Conservation (phyloP, 2,113 vertebrate genomes). For the Glaucomys volans region DNA sequence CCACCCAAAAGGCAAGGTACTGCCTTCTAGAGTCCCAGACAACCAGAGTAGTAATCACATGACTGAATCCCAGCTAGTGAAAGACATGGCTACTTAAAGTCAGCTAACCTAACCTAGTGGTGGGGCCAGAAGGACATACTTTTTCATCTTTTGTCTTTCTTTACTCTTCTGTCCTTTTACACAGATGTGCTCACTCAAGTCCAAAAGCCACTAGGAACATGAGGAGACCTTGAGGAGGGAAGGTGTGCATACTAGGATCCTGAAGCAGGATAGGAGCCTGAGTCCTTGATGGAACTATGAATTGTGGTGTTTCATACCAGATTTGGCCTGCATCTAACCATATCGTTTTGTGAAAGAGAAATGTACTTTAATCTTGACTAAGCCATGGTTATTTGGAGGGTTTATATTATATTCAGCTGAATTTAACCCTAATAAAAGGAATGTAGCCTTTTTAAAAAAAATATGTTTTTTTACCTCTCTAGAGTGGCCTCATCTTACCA, state of each 20-base stretch:
- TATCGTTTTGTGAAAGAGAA: neutral
- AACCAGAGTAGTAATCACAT: neutral
- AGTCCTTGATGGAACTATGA: neutral
- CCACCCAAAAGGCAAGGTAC: neutral
- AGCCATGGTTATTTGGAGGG: neutral
- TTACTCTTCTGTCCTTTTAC: neutral
- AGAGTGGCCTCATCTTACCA: neutral
- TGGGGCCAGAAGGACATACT: neutral
- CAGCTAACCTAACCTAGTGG: neutral
- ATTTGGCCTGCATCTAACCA: too few species aligned
- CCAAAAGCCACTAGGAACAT: neutral
- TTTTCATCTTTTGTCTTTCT: neutral
- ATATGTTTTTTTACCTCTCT: neutral
- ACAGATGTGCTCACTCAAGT: neutral
- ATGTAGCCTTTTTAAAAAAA: neutral
- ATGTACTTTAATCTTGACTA: neutral
- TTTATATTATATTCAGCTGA: neutral
- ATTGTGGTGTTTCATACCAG: too few species aligned
- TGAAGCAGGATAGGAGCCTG: neutral
- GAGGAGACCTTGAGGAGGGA: neutral
- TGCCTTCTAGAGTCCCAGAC: neutral
- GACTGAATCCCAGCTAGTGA: neutral
- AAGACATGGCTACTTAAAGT: neutral
- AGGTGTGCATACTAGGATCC: neutral
- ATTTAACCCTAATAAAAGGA: neutral